Evolutionary conservation across 2,888 invertebrate genomes (phyloP).

Genomic region (Rambutsinella grinnellia): DNA sequence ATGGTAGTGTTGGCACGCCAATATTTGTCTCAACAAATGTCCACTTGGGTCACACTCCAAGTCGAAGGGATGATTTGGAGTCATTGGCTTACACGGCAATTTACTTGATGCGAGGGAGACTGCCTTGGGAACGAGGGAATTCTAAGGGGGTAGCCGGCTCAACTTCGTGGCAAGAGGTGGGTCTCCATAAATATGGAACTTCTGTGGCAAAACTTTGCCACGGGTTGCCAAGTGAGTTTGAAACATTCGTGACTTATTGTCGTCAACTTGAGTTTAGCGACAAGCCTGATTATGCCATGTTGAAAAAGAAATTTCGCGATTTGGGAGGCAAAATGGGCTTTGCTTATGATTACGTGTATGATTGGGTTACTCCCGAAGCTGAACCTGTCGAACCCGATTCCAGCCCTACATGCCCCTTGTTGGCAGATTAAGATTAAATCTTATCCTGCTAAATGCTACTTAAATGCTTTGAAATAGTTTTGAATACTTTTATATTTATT

Average conservation of each 20-base stretch:
- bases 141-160: background rate
- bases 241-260: slow-evolving; percentile 4
- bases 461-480: background rate
- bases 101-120: slow-evolving; percentile 8
- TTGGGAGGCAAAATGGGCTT: background rate
- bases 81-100: slow-evolving; percentile 12
- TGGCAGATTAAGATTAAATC: background rate
- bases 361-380: slow-evolving; percentile 5
- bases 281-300: background rate
- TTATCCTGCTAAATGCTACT: background rate
- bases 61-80: slow-evolving; percentile 40
- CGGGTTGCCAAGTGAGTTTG: background rate
- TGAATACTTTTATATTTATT: background rate
- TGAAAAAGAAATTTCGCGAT: background rate
- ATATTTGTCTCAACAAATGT: background rate
- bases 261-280: slow-evolving; percentile 9
- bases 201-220: background rate
- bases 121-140: slow-evolving; percentile 36
- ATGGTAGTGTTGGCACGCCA: background rate
- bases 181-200: background rate
- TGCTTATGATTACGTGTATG: slow-evolving; percentile 5
- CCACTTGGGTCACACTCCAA: background rate
- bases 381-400: too few relatives aligned
- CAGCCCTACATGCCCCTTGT: background rate
- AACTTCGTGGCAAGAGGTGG: background rate